A percentile compares a stretch with the other conserved stretches of the same genome.
Conservation (phyloP, 2,797 vertebrate species). For the Pagetopsis macropterus region DNA sequence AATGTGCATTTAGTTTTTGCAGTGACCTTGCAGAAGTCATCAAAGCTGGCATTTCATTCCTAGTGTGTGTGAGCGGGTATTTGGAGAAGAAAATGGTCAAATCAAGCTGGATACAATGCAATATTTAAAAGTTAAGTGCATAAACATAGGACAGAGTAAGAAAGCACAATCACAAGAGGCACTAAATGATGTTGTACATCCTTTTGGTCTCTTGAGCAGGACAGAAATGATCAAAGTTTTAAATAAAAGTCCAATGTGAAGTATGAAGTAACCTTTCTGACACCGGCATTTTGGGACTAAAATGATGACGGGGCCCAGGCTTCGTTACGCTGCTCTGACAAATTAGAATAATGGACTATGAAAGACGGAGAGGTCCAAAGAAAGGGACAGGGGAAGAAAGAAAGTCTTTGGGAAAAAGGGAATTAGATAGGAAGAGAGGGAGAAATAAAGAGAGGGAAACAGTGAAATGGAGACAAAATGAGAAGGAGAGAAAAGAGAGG, state of each 20-base stretch:
- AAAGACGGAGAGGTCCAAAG: slow-evolving; percentile 68
- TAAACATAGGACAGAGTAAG: not conserved
- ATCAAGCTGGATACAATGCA: not conserved
- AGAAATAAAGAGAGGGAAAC: slow-evolving; percentile 68
- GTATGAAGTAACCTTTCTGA: slow-evolving; percentile 53
- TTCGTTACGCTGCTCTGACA: slow-evolving; percentile 69
- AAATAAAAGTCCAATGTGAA: slow-evolving; percentile 30
- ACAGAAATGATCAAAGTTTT: slow-evolving; percentile 20
- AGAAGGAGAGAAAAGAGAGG: slow-evolving; percentile 44
- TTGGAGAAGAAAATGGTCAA: slow-evolving; percentile 6
- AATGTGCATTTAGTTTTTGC: slow-evolving; percentile 44
- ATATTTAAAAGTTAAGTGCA: not conserved
- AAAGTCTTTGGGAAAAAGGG: slow-evolving; percentile 59
- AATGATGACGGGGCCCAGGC: slow-evolving; percentile 66
- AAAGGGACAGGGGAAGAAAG: slow-evolving; percentile 68
- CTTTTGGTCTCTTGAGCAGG: not conserved
- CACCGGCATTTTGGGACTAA: slow-evolving; percentile 52
- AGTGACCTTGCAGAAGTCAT: slow-evolving; percentile 37
- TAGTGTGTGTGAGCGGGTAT: not conserved
- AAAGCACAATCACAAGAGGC: not conserved
- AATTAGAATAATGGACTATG: slow-evolving; percentile 75
- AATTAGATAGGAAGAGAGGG: slow-evolving; percentile 75
- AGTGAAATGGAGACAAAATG: slow-evolving; percentile 70
- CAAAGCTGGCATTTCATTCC: slow-evolving; percentile 6
- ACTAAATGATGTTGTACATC: slow-evolving; percentile 11